phyloP scores from a whole-genome alignment of 2,113 vertebrate species.

The Oxyruncus cristatus region DNA sequence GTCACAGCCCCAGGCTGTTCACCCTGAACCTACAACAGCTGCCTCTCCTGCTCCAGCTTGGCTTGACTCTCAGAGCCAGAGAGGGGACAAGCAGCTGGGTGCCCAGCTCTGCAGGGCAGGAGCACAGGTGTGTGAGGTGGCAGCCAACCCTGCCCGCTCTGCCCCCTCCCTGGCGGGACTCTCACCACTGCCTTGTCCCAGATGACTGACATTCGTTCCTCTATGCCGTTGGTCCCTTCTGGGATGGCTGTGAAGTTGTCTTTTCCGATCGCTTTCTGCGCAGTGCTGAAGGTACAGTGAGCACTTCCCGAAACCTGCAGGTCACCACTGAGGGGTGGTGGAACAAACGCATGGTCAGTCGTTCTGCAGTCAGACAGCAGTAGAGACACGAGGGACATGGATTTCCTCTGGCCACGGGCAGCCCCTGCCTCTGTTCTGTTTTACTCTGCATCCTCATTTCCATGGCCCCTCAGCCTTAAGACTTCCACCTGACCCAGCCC shows the following conservation, averaged over 20 bases:
- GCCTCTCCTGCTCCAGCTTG: background rate
- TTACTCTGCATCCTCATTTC: background rate
- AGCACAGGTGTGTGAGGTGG: background rate
- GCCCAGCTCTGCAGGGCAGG: background rate
- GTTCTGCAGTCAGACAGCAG: background rate
- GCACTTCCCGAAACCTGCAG: conserved; percentile 92
- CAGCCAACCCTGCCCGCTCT: background rate
- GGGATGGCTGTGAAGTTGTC: conserved; percentile 97
- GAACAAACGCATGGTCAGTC: background rate
- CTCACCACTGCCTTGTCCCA: conserved; percentile 99
- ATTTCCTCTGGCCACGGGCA: background rate
- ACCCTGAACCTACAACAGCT: fast-evolving
- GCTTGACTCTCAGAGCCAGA: background rate
- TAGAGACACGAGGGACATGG: background rate
- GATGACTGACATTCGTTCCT: conserved; percentile 94
- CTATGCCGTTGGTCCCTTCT: conserved; percentile 93
- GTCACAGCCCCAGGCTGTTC: background rate
- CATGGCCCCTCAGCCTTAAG: background rate
- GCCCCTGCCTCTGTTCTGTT: background rate
- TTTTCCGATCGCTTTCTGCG: conserved; percentile 98
- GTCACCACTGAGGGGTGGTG: conserved; percentile 82
- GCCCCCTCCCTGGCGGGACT: background rate
- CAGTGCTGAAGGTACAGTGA: conserved; percentile 95
- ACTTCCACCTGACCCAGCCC: background rate
- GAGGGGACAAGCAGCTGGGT: background rate